Evolutionary conservation across 2,113 vertebrate species (phyloP), one percentile per base, ranked within the genome.

Genomic region (Oophaga pumilio): DNA sequence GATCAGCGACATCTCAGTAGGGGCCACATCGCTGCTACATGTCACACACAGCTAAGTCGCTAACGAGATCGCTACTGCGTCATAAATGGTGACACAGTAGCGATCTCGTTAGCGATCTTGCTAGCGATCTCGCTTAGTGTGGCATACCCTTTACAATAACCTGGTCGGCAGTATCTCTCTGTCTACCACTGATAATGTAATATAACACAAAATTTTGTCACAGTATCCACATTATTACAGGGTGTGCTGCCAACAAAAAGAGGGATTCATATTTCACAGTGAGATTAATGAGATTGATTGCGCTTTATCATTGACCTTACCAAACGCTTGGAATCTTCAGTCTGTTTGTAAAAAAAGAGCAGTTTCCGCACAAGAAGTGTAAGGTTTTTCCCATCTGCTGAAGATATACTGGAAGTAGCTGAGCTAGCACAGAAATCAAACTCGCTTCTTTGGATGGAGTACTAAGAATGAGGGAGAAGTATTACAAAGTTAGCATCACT

Each of bases 271-370:
- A 14, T 6, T 8, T 49, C 33, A 50, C 2, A 12, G 71, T 22
- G 43, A 71, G 15, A 0, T 13, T 53, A 1, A 22, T 53, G 12
- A 7, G 56, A 60, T 20, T 20, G 15, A 57, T 4, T 24, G 24
- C 2, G 18, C 33, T 18, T 26, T 24, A 26, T 6, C 8, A 59
- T 22, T 14, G 26, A 43, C 62, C 96, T 97, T 90, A 99, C 98
- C 97, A 99, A 93, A 93, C 98, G 95, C 50, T 96, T 95, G 4
- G 96, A 95, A 92, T 99, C 98, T 90, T 97, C 96, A 82, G 92
- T 96, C 88, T 97, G 96, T 91, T 95, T 96, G 91, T 99, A 99
- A 92, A 99, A 99, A 93, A 99, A 99, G 89, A 99, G 96, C 85
- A 99, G 95, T 84, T 96, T 97, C 89, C 97, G 96, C 88, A 96